Evolutionary conservation across 2,797 vertebrate species (phyloP).

Genomic region (Bradypodion ventrale): DNA sequence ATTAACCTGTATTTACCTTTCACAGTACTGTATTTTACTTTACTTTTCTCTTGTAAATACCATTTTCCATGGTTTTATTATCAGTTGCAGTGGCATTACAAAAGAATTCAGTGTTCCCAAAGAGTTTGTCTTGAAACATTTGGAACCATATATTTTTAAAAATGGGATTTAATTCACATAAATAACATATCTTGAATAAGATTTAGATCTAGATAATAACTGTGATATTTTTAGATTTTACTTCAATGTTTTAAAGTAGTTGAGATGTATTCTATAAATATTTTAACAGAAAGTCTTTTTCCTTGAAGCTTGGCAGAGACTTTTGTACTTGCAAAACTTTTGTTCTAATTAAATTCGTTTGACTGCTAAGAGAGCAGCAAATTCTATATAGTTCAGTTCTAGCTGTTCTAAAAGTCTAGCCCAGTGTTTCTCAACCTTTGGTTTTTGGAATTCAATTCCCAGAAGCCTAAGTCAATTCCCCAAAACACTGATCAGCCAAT

Average conservation of each 20-base stretch:
- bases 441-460: too few relatives aligned
- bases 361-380: too few relatives aligned
- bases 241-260: neutral
- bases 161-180: neutral
- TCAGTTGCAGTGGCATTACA: neutral
- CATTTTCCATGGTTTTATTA: neutral
- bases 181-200: neutral
- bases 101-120: neutral
- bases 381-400: too few relatives aligned
- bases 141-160: neutral
- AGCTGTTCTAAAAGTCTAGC: too few relatives aligned
- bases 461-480: too few relatives aligned
- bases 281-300: neutral
- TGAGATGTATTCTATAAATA: neutral
- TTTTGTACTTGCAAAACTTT: neutral
- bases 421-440: too few relatives aligned
- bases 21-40: neutral
- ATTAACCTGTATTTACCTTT: neutral
- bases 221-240: constrained; percentile 41
- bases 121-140: neutral
- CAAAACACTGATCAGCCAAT: too few relatives aligned
- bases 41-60: neutral
- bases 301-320: neutral
- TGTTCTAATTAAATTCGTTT: neutral
- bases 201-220: neutral